A percentile compares a stretch with the other conserved stretches of the same genome.
Evolutionary conservation across 1,140 invertebrate species (phyloP).

Genomic region (Apolygus lucorum): DNA sequence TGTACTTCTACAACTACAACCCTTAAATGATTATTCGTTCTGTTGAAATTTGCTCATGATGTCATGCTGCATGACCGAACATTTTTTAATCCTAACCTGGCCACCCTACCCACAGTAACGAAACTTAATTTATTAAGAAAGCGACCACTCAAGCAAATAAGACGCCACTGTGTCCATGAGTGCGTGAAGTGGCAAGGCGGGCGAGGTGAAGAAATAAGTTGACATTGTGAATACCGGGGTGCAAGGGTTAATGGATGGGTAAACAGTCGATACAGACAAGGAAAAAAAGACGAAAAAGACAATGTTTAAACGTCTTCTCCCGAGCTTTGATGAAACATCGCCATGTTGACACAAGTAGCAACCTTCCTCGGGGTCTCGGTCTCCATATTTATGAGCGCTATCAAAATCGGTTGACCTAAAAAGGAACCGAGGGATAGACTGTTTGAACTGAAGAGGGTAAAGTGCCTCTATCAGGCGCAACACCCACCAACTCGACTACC

Average conservation of each 20-base stretch:
- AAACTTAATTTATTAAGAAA: no score
- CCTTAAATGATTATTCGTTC: no score
- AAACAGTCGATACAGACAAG: neutral
- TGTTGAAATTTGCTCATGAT: no score
- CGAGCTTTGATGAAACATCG: neutral
- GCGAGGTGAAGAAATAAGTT: neutral
- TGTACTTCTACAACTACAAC: no score
- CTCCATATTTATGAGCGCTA: neutral
- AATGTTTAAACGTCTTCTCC: neutral
- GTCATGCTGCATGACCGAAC: no score
- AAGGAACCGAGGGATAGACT: neutral
- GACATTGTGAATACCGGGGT: neutral
- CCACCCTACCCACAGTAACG: no score
- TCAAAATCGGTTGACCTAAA: neutral
- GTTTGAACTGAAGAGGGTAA: neutral
- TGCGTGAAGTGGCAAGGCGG: no score
- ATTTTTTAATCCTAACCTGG: no score
- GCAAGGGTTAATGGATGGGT: neutral
- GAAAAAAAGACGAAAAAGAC: neutral
- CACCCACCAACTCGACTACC: neutral
- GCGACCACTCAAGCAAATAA: no score
- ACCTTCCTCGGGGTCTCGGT: neutral
- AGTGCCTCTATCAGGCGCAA: neutral
- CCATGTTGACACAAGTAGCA: neutral
- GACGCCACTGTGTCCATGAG: no score